Conservation (phyloP, 2,113 vertebrate species). For the Zosterops japonicus region DNA sequence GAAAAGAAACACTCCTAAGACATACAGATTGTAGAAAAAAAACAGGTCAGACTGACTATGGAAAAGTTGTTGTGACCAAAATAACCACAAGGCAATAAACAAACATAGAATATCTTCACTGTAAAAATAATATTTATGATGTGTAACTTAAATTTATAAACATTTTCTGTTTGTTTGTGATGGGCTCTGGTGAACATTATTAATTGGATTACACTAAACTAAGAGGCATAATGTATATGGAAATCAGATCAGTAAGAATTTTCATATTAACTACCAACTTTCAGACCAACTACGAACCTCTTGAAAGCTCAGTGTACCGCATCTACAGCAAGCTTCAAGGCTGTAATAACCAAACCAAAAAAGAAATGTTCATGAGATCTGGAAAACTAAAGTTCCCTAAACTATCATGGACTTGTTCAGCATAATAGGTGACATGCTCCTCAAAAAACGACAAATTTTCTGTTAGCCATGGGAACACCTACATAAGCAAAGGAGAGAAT, state of each 20-base stretch:
- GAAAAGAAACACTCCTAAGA: neutral
- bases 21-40: neutral
- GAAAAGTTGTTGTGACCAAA: neutral
- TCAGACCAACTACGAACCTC: neutral
- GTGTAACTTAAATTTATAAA: neutral
- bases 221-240: neutral
- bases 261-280: neutral
- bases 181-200: neutral
- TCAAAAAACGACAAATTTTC: neutral
- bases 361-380: neutral
- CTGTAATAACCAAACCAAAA: neutral
- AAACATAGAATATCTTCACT: neutral
- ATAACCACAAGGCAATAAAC: neutral
- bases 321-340: neutral
- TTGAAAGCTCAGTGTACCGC: neutral
- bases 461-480: neutral
- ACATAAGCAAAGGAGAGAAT: neutral
- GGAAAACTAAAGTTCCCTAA: neutral
- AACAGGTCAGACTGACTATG: neutral
- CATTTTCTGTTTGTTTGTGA: neutral
- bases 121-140: neutral
- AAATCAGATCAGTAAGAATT: neutral
- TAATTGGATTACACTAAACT: neutral
- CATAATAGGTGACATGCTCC: neutral
- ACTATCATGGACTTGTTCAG: neutral